Base-by-base conservation (phyloP, 2,797 vertebrate genomes). In the Knipowitschia caucasica region DNA sequence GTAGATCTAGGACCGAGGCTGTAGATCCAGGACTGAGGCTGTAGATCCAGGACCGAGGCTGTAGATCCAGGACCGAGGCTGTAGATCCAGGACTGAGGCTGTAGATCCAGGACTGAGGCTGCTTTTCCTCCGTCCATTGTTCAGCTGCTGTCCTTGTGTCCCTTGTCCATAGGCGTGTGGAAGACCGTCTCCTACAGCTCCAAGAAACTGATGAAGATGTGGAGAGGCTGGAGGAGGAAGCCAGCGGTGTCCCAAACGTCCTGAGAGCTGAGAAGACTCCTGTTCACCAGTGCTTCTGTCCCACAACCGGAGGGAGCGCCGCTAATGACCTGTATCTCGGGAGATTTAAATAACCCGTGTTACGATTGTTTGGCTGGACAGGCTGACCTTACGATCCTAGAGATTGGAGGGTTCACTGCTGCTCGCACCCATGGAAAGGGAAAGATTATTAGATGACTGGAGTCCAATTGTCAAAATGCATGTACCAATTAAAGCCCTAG, bases 131-230 rank as follows among this genome's bases (percentile, higher is more conserved):
- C n/a, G n/a, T n/a, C n/a, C n/a, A n/a, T n/a, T n/a, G n/a, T n/a
- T n/a, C n/a, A n/a, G n/a, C n/a, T 5, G 24, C 40, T 3, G 7
- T 2, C 5, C 6, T 10, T 33, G 5, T 50, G 29, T 62, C 25
- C n/a, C 29, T 69, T 11, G 10, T 55, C 33, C 4, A 21, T 72
- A 97, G 96, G 96, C 9, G 21, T 93, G 59, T 88, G 91, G 88
- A 99, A 98, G 69, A 90, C 93, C 0, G 4, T 94, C 69, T 87
- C 83, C 1, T 98, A 99, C 71, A 94, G 94, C 79, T 79, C 88
- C 21, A 94, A 89, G 78, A 98, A 98, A 79, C 82, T 99, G 30
- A 69, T 85, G 54, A 98, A 97, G 86, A 98, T 98, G 95, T 90
- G 93, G 86, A 95, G 84, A 68, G 94, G 95, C 53, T 93, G 91